Conservation (phyloP, 53 echinoderm and acorn worm genomes). For the Temnopleurus reevesii region DNA sequence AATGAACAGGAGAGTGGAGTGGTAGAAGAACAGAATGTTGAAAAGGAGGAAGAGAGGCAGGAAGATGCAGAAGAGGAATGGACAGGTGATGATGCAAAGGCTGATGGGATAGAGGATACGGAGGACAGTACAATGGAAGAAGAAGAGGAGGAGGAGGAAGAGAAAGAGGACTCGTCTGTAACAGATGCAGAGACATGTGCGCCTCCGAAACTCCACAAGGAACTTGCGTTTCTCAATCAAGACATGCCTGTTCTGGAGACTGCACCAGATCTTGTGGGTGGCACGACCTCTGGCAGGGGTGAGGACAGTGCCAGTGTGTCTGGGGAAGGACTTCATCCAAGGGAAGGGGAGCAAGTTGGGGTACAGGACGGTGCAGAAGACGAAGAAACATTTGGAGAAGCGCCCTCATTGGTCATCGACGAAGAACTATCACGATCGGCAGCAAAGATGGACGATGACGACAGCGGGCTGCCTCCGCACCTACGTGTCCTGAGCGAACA, state of each 20-base stretch:
- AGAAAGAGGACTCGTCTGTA: slow-evolving; percentile 49
- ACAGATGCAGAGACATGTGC: slow-evolving; percentile 62
- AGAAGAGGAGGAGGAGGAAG: slow-evolving; percentile 72
- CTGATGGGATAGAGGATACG: slow-evolving; percentile 38
- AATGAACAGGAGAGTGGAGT: slow-evolving; percentile 49
- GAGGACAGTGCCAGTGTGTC: slow-evolving; percentile 25
- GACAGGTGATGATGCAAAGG: slow-evolving; percentile 45
- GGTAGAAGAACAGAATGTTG: slow-evolving; percentile 37
- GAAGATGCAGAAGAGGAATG: slow-evolving; percentile 66
- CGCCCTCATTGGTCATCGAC: slow-evolving; percentile 70
- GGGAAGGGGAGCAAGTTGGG: slow-evolving; percentile 65
- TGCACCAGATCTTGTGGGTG: slow-evolving; percentile 63
- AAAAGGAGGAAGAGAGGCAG: slow-evolving; percentile 58
- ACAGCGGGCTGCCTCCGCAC: slow-evolving; percentile 73
- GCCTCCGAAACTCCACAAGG: slow-evolving; percentile 94
- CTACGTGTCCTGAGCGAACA: slow-evolving; percentile 91
- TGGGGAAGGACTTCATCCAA: slow-evolving; percentile 37
- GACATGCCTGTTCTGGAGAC: slow-evolving; percentile 71
- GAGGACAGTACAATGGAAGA: slow-evolving; percentile 46
- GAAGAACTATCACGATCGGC: slow-evolving; percentile 39
- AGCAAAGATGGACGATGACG: slow-evolving; percentile 57
- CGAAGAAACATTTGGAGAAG: slow-evolving; percentile 69
- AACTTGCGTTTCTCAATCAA: slow-evolving; percentile 80
- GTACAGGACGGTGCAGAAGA: slow-evolving; percentile 52
- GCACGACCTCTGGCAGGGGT: background rate